Evolutionary conservation across 2,797 vertebrate genomes (phyloP), one percentile per base, ranked within the genome.

Genomic region (Neoniphon sammara): DNA sequence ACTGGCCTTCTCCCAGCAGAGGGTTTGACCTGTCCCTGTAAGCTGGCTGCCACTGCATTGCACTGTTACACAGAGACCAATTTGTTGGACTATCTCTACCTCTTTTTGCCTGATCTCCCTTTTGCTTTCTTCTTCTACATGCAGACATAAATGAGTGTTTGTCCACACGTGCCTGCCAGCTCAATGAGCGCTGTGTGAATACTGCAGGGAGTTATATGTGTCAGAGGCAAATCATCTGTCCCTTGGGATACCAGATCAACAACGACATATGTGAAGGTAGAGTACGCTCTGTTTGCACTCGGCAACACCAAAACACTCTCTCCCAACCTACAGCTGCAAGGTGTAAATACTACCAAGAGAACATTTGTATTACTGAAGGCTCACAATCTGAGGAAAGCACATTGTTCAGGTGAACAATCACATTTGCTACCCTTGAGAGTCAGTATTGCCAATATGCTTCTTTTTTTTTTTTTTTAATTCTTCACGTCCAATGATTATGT

Each of bases 111-210:
- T n/a, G n/a, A n/a, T n/a, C n/a, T n/a, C 63, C 79, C 61, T 59
- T 64, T 66, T 79, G 20, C 54, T 66, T 25, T 27, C 50, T 39
- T 66, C 67, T 83, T 27, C 80, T 60, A 57, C 73, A 30, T 56
- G 18, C 88, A 98, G 97, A 98, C 84, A 75, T 96, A 74, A 95
- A 98, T 2, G 97, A 98, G 92, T 98, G 97, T 36, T 87, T 95
- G 15, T 94, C 94, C 17, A n/a, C 80, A 0, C 95, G 90, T 73
- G 94, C 88, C 21, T 98, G 97, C 91, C 94, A 93, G 85, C 67
- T 82, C 62, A 89, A 91, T 0, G 95, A 98, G 86, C 94, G 91
- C 86, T 99, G 97, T 3, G 27, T 95, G 68, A 99, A 99, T 85
- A 96, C 94, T 0, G 39, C 89, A 5, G 97, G 96, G 58, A 97